phyloP scores from a whole-genome alignment of 92 coral and sea anemone species.

The Phenganax subtilis region DNA sequence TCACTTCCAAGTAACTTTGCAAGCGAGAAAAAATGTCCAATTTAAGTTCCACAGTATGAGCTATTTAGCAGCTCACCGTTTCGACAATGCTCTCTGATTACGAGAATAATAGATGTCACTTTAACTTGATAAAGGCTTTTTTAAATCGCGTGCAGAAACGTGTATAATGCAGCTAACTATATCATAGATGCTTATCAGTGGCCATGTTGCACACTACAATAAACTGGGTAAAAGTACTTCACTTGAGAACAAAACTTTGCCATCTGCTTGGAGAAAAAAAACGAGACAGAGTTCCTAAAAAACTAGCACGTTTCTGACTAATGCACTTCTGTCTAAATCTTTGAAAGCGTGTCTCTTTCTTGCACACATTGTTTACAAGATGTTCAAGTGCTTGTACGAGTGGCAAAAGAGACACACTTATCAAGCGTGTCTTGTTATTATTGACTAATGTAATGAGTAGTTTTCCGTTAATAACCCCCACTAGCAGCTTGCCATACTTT shows the following conservation, averaged over 20 bases:
- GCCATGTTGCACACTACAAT: conserved; percentile 11
- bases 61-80: conserved; percentile 15
- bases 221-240: neutral
- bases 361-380: neutral
- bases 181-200: neutral
- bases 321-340: neutral
- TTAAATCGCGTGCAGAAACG: conserved; percentile 17
- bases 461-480: conserved; percentile 12
- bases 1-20: neutral
- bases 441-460: conserved; percentile 4
- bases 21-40: neutral
- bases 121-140: conserved; percentile 27
- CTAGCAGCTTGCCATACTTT: conserved; percentile 7
- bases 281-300: neutral
- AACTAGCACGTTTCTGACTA: neutral
- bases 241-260: neutral
- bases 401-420: neutral
- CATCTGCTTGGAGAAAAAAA: neutral
- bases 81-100: conserved; percentile 7
- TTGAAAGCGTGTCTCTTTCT: neutral
- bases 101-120: conserved; percentile 34
- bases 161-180: neutral
- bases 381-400: conserved; percentile 4
- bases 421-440: conserved; percentile 3
- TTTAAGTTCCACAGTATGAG: conserved; percentile 25